Percentiles rank a stretch among this genome's conserved stretches.
Conservation (phyloP, 2,113 vertebrate genomes). For the Collichthys lucidus region DNA sequence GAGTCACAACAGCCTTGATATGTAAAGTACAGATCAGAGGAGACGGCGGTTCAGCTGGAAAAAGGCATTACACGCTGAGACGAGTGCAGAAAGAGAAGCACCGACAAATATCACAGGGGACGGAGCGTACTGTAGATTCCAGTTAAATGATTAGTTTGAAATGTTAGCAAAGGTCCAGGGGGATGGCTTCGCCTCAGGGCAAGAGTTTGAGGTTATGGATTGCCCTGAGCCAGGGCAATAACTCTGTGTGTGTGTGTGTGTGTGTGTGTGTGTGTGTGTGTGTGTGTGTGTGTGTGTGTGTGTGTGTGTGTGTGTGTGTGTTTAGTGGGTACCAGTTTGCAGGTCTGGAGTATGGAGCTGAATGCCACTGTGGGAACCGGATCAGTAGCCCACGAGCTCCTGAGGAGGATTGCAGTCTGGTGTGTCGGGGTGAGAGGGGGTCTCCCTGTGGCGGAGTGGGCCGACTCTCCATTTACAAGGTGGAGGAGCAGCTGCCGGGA, state of each 20-base stretch:
- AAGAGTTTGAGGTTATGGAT: slow-evolving; percentile 54
- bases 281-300: slow-evolving; percentile 29
- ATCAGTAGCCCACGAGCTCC: slow-evolving; percentile 76
- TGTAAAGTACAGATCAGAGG: slow-evolving; percentile 68
- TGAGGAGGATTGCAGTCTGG: slow-evolving; percentile 90
- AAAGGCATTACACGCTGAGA: slow-evolving; percentile 32
- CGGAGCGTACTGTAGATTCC: background rate
- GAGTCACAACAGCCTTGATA: slow-evolving; percentile 68
- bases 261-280: slow-evolving; percentile 23
- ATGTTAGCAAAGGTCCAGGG: slow-evolving; percentile 56
- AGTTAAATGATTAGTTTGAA: slow-evolving; percentile 57
- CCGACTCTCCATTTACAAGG: slow-evolving; percentile 92
- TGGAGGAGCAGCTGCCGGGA: slow-evolving; percentile 83
- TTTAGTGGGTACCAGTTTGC: slow-evolving; percentile 92
- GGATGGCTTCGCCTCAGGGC: slow-evolving; percentile 42
- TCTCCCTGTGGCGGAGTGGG: slow-evolving; percentile 89
- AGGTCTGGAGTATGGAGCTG: slow-evolving; percentile 90
- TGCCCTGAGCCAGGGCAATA: slow-evolving; percentile 22
- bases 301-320: slow-evolving; percentile 25
- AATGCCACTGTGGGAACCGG: slow-evolving; percentile 95
- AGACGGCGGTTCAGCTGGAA: slow-evolving; percentile 46
- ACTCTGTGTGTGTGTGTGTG: slow-evolving; percentile 5
- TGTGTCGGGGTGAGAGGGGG: slow-evolving; percentile 90
- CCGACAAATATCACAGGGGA: slow-evolving; percentile 27
- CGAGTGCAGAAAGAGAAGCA: slow-evolving; percentile 26